These are phyloP conservation scores for Oscheius sp. DNA, from an alignment of 2,888 invertebrate species.

Conservation along the genomic window DNA sequence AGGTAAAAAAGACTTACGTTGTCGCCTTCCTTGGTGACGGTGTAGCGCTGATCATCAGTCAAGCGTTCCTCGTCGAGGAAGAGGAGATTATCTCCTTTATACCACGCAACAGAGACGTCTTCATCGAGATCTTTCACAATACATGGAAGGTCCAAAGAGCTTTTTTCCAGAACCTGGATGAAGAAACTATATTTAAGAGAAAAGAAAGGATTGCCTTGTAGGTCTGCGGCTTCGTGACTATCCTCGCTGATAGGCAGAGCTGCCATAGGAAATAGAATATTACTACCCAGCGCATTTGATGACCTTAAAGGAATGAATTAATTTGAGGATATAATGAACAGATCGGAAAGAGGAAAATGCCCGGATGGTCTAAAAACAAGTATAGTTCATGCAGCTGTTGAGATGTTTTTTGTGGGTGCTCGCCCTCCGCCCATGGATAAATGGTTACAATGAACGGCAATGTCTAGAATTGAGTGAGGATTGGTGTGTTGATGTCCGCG, in stretches of 20 bases:
- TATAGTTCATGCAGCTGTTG: constrained; percentile 8
- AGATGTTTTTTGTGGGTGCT: not conserved
- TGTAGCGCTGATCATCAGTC: constrained; percentile 31
- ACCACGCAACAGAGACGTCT: constrained; percentile 32
- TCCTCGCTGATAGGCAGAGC: not conserved
- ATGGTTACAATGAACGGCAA: not conserved
- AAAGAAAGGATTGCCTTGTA: not conserved
- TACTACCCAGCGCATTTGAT: constrained; percentile 19
- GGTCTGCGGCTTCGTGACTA: constrained; percentile 10
- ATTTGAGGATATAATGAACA: not conserved
- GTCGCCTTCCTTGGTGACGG: constrained; percentile 23
- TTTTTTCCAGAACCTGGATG: constrained; percentile 29
- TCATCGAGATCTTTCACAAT: constrained; percentile 19
- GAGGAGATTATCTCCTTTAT: constrained; percentile 31
- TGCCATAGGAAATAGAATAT: not conserved
- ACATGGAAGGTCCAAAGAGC: constrained; percentile 18
- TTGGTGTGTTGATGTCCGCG: constrained; percentile 24
- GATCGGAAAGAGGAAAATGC: no score
- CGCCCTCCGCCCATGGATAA: not conserved
- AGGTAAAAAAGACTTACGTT: constrained; percentile 1
- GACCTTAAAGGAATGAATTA: constrained; percentile 1
- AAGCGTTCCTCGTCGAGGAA: constrained; percentile 31
- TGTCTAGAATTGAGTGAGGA: not conserved
- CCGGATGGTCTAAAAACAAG: not conserved
- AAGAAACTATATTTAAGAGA: not conserved